These are phyloP conservation scores for Zaprionus gabonicus DNA, from an alignment of 1,140 invertebrate species.

Conservation along the genomic window DNA sequence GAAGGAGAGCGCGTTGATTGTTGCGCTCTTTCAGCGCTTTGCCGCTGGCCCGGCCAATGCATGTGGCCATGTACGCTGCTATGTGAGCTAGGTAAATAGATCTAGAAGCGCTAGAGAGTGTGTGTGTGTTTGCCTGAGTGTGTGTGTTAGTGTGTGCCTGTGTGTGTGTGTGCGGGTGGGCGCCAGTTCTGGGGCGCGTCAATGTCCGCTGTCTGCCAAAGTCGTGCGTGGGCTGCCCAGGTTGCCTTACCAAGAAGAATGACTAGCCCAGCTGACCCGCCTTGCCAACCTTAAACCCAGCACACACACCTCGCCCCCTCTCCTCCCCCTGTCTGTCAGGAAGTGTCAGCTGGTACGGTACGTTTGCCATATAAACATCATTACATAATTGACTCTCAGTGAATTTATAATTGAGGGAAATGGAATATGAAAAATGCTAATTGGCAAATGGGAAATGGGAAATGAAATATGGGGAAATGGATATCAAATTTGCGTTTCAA, in stretches of 20 bases:
- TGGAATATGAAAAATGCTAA: not conserved
- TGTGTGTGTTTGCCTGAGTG: not conserved
- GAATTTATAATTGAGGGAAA: conserved; percentile 33
- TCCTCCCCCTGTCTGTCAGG: conserved; percentile 7
- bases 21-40: not conserved
- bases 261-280: not conserved
- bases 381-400: not conserved
- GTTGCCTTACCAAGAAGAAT: not conserved
- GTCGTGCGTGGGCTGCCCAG: conserved; percentile 1
- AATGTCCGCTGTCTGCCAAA: conserved; percentile 11
- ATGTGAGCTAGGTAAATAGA: not conserved
- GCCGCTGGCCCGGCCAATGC: conserved; percentile 13
- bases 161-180: not conserved
- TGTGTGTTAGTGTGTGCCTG: not conserved
- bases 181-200: not conserved
- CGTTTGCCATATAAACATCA: conserved; percentile 11
- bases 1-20: not conserved
- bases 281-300: not conserved
- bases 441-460: not conserved
- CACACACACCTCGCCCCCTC: not conserved
- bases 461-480: conserved; percentile 2
- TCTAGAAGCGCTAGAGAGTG: not conserved
- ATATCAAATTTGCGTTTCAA: conserved; percentile 23
- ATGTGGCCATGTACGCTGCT: conserved; percentile 9
- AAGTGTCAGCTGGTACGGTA: conserved; percentile 28